Conservation (phyloP, 2,113 vertebrate genomes). For the Rallus limicola region DNA sequence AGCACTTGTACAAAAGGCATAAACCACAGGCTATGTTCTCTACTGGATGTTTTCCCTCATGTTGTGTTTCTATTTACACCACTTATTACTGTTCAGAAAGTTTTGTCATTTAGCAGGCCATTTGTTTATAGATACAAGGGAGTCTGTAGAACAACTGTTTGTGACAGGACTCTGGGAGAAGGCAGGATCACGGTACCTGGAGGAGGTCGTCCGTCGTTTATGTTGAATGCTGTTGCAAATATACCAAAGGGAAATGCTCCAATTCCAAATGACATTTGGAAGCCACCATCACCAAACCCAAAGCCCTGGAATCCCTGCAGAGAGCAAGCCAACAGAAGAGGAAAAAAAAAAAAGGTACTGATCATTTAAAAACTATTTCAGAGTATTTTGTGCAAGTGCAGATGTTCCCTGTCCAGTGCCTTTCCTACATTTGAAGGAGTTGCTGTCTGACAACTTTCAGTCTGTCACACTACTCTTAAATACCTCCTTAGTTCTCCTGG, state of each 20-base stretch:
- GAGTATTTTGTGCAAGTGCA: not conserved
- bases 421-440: accelerated
- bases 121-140: not conserved
- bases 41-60: not conserved
- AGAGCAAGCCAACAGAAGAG: not conserved
- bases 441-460: not conserved
- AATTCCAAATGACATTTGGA: slow-evolving; percentile 99
- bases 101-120: not conserved
- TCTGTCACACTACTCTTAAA: not conserved
- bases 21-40: not conserved
- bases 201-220: slow-evolving; percentile 94
- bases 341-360: not conserved
- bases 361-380: not conserved
- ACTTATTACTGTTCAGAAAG: not conserved
- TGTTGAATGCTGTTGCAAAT: slow-evolving; percentile 98
- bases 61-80: not conserved
- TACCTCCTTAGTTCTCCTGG: not conserved
- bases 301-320: slow-evolving; percentile 96
- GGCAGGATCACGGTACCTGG: slow-evolving; percentile 79
- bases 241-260: slow-evolving; percentile 98
- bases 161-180: not conserved
- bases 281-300: slow-evolving; percentile 97
- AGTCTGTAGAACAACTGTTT: not conserved
- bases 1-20: not conserved
- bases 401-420: not conserved